Base-by-base conservation (phyloP, 2,797 vertebrate species). In the Cynodonichthys magdalenae region DNA sequence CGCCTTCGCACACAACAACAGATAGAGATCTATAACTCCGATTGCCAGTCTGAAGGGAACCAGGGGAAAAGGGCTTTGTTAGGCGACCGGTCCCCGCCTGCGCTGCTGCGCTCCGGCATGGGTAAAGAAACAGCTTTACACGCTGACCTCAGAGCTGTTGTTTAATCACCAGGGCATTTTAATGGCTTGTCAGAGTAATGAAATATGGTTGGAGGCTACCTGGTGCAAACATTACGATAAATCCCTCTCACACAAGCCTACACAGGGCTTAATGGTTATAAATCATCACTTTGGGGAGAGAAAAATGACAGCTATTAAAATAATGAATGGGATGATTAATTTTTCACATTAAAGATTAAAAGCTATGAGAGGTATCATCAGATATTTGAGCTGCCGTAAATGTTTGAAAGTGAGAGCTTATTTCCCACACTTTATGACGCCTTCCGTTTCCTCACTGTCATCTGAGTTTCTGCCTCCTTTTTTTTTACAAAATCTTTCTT, bases 281-380 rank as follows among this genome's bases (percentile, higher is more conserved):
- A 92, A 94, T 93, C 91, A 92, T 81, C 79, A 87, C 90, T 90
- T 89, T 87, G 85, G 87, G 90, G 87, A 80, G 86, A 86, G 87
- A 88, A 87, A 91, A 90, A 90, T 90, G 90, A 92, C 90, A 87
- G 91, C 92, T 92, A 92, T 93, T 93, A 92, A 92, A 92, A 92
- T 92, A 93, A 93, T 92, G 90, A 92, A 93, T 88, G 85, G 87
- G 86, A 90, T 91, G 92, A 94, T 93, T 92, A 92, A 93, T 93
- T 93, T 91, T 87, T 92, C 88, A 86, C 92, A 92, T 93, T 93
- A 92, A 92, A 91, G 87, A 92, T 92, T 92, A 92, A 91, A 90
- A 89, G 89, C 90, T 82, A 86, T 84, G 89, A 90, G 89, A 89
- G 89, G 88, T 86, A 90, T 92, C 90, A 75, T 90, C 83, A 84